Evolutionary conservation across 2,888 invertebrate genomes (phyloP), one percentile per base, ranked within the genome.

Genomic region (Kryphioiulus occultus): DNA sequence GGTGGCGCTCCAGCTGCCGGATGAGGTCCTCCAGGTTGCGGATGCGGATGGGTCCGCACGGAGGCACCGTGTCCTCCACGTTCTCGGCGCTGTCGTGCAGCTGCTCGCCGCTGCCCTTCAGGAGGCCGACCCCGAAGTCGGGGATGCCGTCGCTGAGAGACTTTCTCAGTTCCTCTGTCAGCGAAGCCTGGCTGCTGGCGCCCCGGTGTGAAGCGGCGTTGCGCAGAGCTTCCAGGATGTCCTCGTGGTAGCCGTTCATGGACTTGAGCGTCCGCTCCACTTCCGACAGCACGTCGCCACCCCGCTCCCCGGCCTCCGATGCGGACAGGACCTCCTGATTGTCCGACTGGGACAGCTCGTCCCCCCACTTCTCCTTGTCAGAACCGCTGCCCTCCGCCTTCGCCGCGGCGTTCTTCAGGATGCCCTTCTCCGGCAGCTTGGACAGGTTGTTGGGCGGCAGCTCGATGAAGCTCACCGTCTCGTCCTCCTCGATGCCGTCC

Each of bases 11-110:
- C 87, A 91, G 89, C 89, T 91, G 91, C 78, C 97, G 93, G 91
- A 98, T 96, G 89, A 98, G 94, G 92, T 98, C 97, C 92, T 98
- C 97, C 89, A 98, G 93, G 92, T 96, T 98, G 90, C 98, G 94
- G 92, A 98, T 97, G 90, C 97, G 94, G 91, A 97, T 95, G 84
- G 96, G 96, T 30, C 96, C 96, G 90, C 95, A 95, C 22, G 95
- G 95, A 19, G 95, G 95, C 87, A 95, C 95, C 88, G 90, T 89
- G 90, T 96, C 95, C 86, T 95, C 95, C 82, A 96, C 95, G 89
- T 95, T 95, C 91, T 95, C 94, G 89, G 93, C 93, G 89, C 94
- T 93, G 86, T 89, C 89, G 32, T 86, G 47, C 32, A 88, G 85
- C 68, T 88, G 59, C 88, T 90, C 90, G 19, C 89, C 88, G 85